Percentiles rank a stretch among this genome's conserved stretches.
Conservation (phyloP, 2,113 vertebrate species). For the Psilopsiagon aurifrons region DNA sequence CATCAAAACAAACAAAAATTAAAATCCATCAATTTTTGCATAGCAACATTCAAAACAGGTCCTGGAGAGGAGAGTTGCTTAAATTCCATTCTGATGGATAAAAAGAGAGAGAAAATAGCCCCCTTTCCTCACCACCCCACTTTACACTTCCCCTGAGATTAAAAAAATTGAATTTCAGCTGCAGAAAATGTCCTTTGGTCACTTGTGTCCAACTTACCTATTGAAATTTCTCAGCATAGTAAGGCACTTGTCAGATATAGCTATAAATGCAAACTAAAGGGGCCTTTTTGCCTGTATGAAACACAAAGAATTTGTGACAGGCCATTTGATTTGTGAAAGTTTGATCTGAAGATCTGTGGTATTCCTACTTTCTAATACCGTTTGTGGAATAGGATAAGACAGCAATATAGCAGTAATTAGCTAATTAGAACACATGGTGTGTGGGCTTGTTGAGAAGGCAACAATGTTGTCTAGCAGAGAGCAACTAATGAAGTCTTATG, state of each 20-base stretch:
- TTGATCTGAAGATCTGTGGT: background rate
- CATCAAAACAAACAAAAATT: background rate
- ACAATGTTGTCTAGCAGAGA: background rate
- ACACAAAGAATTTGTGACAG: background rate
- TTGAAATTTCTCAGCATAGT: background rate
- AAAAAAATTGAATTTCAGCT: background rate
- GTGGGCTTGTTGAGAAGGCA: conserved; percentile 38
- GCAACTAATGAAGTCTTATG: background rate
- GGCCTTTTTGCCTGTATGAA: background rate
- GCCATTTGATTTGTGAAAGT: conserved; percentile 4
- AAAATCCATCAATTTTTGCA: background rate
- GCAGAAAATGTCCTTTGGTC: background rate
- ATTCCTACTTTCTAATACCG: background rate
- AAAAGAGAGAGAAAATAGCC: background rate
- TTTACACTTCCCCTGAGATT: background rate
- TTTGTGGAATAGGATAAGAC: background rate
- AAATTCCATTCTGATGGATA: background rate
- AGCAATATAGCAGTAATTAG: conserved; percentile 45
- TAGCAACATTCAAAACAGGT: background rate
- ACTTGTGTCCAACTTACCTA: background rate
- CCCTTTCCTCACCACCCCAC: accelerated
- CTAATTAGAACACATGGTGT: conserved; percentile 52
- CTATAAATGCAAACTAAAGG: background rate
- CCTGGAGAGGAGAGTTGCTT: background rate
- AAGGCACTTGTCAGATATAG: background rate